These are phyloP conservation scores for Coremacera marginata DNA, from an alignment of 2,888 invertebrate species.

Conservation along the genomic window DNA sequence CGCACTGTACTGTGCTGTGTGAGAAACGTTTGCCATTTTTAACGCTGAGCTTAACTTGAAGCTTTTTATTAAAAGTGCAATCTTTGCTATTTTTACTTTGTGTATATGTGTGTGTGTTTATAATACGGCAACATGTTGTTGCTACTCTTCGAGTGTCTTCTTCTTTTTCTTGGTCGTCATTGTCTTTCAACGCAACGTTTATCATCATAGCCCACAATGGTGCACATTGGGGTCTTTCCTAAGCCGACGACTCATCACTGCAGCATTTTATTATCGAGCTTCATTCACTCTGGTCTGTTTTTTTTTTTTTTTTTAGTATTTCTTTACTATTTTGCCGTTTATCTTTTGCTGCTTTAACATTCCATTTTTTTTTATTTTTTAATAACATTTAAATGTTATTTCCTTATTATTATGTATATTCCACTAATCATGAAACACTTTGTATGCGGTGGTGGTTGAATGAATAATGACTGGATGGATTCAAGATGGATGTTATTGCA, in stretches of 20 bases:
- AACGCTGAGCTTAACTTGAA: conserved; percentile 1
- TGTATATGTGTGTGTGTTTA: background rate
- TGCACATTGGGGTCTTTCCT: too few species aligned
- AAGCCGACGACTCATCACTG: background rate
- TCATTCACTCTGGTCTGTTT: background rate
- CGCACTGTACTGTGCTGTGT: background rate
- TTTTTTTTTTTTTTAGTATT: background rate
- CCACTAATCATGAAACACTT: conserved; percentile 11
- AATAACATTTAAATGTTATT: conserved; percentile 32
- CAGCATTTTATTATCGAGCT: background rate
- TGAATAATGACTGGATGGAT: background rate
- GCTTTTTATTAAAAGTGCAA: conserved; percentile 18
- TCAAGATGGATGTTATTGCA: too few species aligned
- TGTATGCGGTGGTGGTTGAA: background rate
- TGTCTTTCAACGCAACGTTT: background rate
- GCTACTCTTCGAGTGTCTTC: background rate
- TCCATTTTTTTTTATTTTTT: conserved; percentile 10
- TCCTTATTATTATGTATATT: conserved; percentile 28
- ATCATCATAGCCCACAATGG: background rate
- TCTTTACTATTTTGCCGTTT: background rate
- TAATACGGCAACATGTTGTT: background rate
- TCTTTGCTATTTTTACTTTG: background rate
- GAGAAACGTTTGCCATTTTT: conserved; percentile 31
- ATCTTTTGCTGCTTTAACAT: background rate
- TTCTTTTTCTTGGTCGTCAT: background rate